phyloP scores from a whole-genome alignment of 2,113 vertebrate species.

The Apaloderma vittatum region DNA sequence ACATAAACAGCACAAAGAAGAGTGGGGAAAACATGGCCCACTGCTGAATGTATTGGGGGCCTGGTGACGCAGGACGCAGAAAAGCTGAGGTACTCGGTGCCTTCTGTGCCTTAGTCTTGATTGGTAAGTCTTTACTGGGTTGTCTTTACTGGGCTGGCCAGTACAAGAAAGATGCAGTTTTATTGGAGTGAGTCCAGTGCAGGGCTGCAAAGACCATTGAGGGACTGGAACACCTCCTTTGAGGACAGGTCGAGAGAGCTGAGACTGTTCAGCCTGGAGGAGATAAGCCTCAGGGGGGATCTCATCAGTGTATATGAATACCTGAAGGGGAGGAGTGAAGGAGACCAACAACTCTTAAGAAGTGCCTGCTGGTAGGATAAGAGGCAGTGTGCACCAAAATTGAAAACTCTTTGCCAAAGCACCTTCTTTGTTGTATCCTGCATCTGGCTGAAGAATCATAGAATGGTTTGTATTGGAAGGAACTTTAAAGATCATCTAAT shows the following conservation, averaged over 20 bases:
- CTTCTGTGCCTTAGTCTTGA: background rate
- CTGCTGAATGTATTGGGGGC: background rate
- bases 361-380: background rate
- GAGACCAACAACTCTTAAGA: background rate
- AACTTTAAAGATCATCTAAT: background rate
- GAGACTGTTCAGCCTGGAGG: background rate
- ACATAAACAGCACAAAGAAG: background rate
- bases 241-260: background rate
- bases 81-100: accelerated
- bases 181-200: background rate
- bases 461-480: background rate
- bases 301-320: background rate
- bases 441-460: background rate
- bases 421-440: background rate
- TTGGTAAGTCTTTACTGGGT: background rate
- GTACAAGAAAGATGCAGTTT: accelerated
- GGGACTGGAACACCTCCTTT: background rate
- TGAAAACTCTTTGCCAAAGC: background rate
- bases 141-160: background rate
- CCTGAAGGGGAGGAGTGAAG: background rate
- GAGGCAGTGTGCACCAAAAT: background rate
- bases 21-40: background rate
- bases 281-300: background rate
- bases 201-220: background rate
- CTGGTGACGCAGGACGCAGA: background rate